These are phyloP conservation scores for Ernsta delagoae DNA, from an alignment of 2,888 invertebrate genomes.

Conservation along the genomic window DNA sequence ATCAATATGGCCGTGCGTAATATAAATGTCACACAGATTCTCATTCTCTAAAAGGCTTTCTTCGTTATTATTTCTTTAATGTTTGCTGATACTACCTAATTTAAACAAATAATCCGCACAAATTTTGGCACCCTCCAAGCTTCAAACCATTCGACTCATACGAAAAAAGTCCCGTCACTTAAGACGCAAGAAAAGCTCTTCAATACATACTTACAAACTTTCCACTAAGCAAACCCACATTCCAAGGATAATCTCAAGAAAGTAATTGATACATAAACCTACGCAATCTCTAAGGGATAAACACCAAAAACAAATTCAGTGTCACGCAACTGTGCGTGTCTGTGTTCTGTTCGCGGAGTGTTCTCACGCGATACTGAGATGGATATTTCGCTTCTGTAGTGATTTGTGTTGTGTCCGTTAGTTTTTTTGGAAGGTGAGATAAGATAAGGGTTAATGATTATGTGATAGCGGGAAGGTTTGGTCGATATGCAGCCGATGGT, in stretches of 20 bases:
- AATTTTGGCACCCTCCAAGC: too few relatives aligned
- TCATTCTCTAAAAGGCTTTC: too few relatives aligned
- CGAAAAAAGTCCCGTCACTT: too few relatives aligned
- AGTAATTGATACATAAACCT: conserved; percentile 30
- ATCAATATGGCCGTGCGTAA: too few relatives aligned
- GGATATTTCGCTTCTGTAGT: not conserved
- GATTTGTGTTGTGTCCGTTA: conserved; percentile 2
- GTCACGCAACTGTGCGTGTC: conserved; percentile 30
- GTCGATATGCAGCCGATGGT: not conserved
- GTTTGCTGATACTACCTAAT: too few relatives aligned
- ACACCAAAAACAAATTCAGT: conserved; percentile 13
- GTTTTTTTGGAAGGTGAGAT: not conserved
- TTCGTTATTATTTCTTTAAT: too few relatives aligned
- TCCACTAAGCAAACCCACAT: not conserved
- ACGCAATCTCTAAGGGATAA: conserved; percentile 15
- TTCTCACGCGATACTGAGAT: conserved; percentile 20
- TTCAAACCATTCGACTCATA: too few relatives aligned
- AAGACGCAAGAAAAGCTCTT: not conserved
- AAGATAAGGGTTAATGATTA: not conserved
- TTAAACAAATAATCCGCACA: too few relatives aligned
- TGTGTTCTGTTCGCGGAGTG: not conserved
- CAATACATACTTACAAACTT: not conserved
- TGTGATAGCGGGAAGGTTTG: not conserved
- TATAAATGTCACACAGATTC: too few relatives aligned
- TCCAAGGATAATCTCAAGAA: conserved; percentile 8